Conservation (phyloP, 2,113 vertebrate species). For the Penelope pileata region DNA sequence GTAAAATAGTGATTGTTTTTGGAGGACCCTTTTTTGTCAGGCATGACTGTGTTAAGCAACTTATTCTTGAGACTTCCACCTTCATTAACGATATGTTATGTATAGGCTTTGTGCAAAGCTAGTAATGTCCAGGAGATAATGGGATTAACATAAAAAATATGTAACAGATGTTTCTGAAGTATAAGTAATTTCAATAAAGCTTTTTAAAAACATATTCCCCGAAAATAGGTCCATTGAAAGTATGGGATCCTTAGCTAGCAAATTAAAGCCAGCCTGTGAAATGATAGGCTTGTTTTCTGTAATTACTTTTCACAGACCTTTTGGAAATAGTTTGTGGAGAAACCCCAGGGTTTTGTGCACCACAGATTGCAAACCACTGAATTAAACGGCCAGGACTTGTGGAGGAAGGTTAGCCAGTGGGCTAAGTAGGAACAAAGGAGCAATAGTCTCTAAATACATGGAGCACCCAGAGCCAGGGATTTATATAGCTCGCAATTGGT, state of each 20-base stretch:
- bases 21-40: neutral
- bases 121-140: constrained; percentile 46
- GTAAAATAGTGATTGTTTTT: neutral
- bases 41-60: neutral
- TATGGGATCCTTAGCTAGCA: constrained; percentile 14
- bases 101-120: constrained; percentile 7
- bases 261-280: constrained; percentile 60
- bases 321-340: constrained; percentile 53
- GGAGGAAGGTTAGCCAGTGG: constrained; percentile 45
- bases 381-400: constrained; percentile 29
- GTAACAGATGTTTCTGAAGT: constrained; percentile 31
- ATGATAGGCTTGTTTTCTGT: constrained; percentile 56
- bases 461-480: neutral
- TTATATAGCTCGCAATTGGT: constrained; percentile 20
- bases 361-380: constrained; percentile 45
- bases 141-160: constrained; percentile 42
- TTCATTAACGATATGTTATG: neutral
- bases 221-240: constrained; percentile 40
- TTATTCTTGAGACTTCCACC: neutral
- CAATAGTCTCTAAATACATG: constrained; percentile 37
- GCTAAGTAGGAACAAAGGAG: constrained; percentile 57
- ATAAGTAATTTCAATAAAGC: constrained; percentile 19
- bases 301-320: constrained; percentile 63
- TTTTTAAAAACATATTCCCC: constrained; percentile 21
- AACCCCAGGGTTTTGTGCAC: constrained; percentile 53